These are phyloP conservation scores for Tolypeutes matacus DNA, from an alignment of 2,797 vertebrate species.

Conservation along the genomic window DNA sequence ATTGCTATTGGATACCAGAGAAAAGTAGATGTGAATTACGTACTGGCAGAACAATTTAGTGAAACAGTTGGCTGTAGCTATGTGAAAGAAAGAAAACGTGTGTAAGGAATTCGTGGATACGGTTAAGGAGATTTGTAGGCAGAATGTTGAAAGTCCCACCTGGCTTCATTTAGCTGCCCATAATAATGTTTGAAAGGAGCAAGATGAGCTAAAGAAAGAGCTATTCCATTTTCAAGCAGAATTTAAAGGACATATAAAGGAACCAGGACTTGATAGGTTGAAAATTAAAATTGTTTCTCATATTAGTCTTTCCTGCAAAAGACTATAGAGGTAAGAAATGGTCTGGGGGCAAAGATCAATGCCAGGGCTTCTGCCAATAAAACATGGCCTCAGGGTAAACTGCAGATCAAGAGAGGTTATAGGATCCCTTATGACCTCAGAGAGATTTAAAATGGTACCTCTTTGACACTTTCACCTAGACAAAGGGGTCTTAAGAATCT, in stretches of 20 bases:
- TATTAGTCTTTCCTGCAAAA: background rate
- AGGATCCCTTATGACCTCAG: background rate
- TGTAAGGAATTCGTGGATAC: background rate
- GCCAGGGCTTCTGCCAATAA: background rate
- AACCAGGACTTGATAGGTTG: background rate
- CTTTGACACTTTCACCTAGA: background rate
- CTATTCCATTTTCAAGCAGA: background rate
- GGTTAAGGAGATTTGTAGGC: background rate
- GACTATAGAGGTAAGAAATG: background rate
- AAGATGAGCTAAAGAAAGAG: background rate
- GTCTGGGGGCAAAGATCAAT: slow-evolving; percentile 17
- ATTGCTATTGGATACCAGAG: background rate
- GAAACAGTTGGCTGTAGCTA: background rate
- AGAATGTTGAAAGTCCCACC: background rate
- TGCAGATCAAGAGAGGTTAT: background rate
- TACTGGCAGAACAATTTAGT: background rate
- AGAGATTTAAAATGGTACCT: background rate
- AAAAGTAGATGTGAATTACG: background rate
- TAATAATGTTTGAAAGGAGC: background rate
- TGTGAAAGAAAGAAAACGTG: background rate
- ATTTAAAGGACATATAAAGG: background rate
- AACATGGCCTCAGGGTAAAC: background rate
- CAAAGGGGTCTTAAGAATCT: background rate
- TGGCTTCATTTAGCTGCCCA: background rate
- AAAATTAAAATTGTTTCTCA: slow-evolving; percentile 34